phyloP scores from a whole-genome alignment of 2,113 vertebrate species.

The Andinoacara biseriatus region DNA sequence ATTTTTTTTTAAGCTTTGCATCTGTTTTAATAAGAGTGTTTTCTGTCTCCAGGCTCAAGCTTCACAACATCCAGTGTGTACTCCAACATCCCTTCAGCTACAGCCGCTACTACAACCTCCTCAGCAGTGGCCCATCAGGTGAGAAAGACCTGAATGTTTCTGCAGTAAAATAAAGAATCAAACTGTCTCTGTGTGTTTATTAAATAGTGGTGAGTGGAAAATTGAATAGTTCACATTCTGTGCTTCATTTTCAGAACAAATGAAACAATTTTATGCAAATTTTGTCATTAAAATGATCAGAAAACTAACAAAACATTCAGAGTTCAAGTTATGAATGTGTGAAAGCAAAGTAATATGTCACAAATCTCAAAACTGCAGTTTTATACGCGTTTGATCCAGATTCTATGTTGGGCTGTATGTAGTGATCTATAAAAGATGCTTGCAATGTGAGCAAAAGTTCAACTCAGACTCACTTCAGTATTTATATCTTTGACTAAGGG shows the following conservation, averaged over 20 bases:
- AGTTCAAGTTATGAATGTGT: not conserved
- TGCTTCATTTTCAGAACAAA: no score
- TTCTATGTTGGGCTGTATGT: rapidly evolving
- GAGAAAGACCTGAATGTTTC: not conserved
- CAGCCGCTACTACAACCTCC: constrained; percentile 68
- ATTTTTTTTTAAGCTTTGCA: not conserved
- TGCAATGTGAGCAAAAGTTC: rapidly evolving
- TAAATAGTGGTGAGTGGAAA: not conserved
- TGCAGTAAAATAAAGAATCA: not conserved
- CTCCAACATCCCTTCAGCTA: constrained; percentile 77
- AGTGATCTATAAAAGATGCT: not conserved
- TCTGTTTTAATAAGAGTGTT: not conserved
- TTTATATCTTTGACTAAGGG: not conserved
- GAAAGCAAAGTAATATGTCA: rapidly evolving
- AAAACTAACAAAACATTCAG: rapidly evolving
- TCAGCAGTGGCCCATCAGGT: constrained; percentile 67
- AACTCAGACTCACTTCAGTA: not conserved
- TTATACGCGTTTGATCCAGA: not conserved
- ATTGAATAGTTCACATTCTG: not conserved
- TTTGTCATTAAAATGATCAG: not conserved
- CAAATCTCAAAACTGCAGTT: not conserved
- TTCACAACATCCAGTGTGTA: constrained; percentile 84
- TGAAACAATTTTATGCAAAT: no score
- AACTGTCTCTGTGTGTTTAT: not conserved
- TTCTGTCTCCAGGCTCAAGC: constrained; percentile 75